Conservation (phyloP, 1,140 invertebrate genomes). For the Pemphigus obesinymphae region DNA sequence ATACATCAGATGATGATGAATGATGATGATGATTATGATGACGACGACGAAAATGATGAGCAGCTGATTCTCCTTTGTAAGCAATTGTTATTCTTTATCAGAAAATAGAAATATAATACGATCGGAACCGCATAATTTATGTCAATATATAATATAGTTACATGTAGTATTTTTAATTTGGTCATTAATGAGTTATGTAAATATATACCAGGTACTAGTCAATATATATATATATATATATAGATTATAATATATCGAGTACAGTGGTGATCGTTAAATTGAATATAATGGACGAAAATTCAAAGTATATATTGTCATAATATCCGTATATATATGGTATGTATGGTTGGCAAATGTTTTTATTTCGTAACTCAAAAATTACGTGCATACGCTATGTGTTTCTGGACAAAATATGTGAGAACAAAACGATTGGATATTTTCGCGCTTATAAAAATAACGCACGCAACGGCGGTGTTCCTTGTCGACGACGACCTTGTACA, state of each 20-base stretch:
- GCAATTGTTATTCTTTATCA: neutral
- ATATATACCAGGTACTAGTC: too few relatives aligned
- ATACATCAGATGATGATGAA: neutral
- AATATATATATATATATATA: neutral
- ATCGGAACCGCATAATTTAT: neutral
- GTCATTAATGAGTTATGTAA: neutral
- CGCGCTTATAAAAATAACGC: neutral
- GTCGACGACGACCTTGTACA: constrained; percentile 1
- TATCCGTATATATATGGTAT: too few relatives aligned
- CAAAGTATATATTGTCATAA: too few relatives aligned
- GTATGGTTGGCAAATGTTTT: neutral
- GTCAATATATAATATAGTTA: neutral
- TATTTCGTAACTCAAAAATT: neutral
- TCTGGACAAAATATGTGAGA: neutral
- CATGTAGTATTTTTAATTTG: neutral
- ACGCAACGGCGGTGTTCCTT: neutral
- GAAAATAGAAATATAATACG: neutral
- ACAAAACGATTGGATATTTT: neutral
- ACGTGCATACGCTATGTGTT: neutral
- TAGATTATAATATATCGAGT: neutral
- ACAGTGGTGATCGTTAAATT: too few relatives aligned
- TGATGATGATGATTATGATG: neutral
- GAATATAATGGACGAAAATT: too few relatives aligned
- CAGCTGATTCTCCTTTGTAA: neutral
- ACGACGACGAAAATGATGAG: neutral